phyloP scores from a whole-genome alignment of 2,113 vertebrate genomes.

The Propithecus coquereli region DNA sequence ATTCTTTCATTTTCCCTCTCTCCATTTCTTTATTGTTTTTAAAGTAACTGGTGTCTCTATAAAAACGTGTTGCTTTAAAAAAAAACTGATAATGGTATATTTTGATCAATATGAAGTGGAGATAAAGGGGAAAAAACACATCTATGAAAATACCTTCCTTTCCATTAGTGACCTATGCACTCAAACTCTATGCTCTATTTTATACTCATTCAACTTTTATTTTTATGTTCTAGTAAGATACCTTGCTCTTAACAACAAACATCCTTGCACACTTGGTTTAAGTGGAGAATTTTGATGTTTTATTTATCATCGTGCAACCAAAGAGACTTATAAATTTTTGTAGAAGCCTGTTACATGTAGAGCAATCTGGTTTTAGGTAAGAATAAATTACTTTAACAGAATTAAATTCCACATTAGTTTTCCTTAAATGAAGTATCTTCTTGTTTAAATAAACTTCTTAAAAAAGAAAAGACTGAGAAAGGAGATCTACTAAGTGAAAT shows the following conservation, averaged over 20 bases:
- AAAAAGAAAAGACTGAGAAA: neutral
- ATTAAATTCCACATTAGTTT: neutral
- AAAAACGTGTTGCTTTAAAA: neutral
- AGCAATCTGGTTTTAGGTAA: neutral
- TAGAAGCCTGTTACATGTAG: neutral
- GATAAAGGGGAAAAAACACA: neutral
- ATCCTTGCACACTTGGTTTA: neutral
- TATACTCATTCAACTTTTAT: slow-evolving; percentile 2
- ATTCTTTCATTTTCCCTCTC: neutral
- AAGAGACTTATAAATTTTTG: neutral
- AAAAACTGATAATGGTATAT: neutral
- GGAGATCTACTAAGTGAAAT: neutral
- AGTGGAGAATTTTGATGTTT: neutral
- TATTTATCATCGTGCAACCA: neutral
- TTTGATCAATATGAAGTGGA: neutral
- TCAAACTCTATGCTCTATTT: neutral
- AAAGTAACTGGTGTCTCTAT: neutral
- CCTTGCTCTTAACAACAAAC: neutral
- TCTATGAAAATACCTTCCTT: neutral
- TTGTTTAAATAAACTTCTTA: neutral
- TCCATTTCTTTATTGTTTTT: neutral
- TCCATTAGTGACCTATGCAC: neutral
- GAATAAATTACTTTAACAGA: neutral
- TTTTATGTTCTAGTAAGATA: neutral
- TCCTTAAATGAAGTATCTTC: neutral